These are phyloP conservation scores for Dynastes hyllus DNA, from an alignment of 2,888 invertebrate species.

Conservation along the genomic window DNA sequence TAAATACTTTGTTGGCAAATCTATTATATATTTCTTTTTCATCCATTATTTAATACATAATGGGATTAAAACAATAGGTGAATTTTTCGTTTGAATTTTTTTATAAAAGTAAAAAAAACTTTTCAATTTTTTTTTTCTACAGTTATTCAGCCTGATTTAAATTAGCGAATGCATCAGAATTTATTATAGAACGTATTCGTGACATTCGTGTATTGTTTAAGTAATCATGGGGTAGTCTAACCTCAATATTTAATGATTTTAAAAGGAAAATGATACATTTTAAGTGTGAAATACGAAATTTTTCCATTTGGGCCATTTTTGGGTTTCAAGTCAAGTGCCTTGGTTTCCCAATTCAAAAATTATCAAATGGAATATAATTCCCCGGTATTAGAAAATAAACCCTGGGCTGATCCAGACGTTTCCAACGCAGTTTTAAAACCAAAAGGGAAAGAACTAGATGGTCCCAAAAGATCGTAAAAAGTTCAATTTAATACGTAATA, in stretches of 20 bases:
- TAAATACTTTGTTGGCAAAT: not conserved
- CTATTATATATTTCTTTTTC: not conserved
- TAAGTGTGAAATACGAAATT: constrained; percentile 77
- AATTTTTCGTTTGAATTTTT: not conserved
- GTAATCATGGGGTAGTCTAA: not conserved
- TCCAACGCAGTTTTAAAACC: constrained; percentile 76
- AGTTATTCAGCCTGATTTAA: constrained; percentile 12
- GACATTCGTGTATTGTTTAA: not conserved
- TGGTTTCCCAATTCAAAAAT: constrained; percentile 82
- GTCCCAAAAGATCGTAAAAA: constrained; percentile 83
- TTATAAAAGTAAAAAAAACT: not conserved
- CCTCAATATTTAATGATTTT: constrained; percentile 1
- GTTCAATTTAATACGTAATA: constrained; percentile 80
- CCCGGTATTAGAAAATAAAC: constrained; percentile 77
- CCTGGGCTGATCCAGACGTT: constrained; percentile 90
- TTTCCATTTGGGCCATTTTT: too few species aligned
- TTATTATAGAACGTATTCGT: not conserved
- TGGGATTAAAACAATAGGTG: not conserved
- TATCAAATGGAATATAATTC: constrained; percentile 85
- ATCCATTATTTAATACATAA: not conserved
- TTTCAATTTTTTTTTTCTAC: not conserved
- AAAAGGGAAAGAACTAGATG: constrained; percentile 88
- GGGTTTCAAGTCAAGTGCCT: constrained; percentile 81
- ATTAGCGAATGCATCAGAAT: not conserved
- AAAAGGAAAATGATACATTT: constrained; percentile 64